Percentiles rank a stretch among this genome's conserved stretches.
Evolutionary conservation across 2,888 invertebrate species (phyloP).

Genomic region (Alentia gelatinosa): DNA sequence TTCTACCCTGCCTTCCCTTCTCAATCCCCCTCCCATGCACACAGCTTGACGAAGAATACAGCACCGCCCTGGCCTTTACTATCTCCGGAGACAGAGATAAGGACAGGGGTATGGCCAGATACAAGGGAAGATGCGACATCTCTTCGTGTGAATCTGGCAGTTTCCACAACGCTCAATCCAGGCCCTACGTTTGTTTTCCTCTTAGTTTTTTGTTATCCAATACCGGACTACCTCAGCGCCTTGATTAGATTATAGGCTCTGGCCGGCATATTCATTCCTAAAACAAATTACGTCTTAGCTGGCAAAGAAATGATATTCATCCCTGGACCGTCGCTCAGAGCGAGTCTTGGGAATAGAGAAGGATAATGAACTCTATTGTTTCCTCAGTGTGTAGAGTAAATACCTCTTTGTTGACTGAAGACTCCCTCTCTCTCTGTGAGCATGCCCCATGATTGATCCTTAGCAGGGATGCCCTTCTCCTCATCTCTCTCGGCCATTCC

Average conservation of each 20-base stretch:
- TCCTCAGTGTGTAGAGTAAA: background rate
- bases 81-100: background rate
- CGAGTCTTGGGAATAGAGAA: background rate
- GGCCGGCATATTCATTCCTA: background rate
- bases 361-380: constrained; percentile 1
- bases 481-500: too few relatives aligned
- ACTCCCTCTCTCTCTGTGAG: too few relatives aligned
- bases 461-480: too few relatives aligned
- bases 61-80: background rate
- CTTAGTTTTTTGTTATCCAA: background rate
- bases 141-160: constrained; percentile 18
- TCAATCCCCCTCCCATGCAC: background rate
- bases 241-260: background rate
- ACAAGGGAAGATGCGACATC: background rate
- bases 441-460: too few relatives aligned
- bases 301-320: background rate
- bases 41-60: background rate
- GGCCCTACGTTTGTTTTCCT: background rate
- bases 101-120: background rate
- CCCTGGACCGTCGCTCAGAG: background rate
- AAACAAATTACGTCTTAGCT: constrained; percentile 21
- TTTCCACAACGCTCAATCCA: background rate
- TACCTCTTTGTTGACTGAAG: background rate
- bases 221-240: background rate
- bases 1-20: too few relatives aligned